phyloP scores from a whole-genome alignment of 2,113 vertebrate species.

The Melozone crissalis region DNA sequence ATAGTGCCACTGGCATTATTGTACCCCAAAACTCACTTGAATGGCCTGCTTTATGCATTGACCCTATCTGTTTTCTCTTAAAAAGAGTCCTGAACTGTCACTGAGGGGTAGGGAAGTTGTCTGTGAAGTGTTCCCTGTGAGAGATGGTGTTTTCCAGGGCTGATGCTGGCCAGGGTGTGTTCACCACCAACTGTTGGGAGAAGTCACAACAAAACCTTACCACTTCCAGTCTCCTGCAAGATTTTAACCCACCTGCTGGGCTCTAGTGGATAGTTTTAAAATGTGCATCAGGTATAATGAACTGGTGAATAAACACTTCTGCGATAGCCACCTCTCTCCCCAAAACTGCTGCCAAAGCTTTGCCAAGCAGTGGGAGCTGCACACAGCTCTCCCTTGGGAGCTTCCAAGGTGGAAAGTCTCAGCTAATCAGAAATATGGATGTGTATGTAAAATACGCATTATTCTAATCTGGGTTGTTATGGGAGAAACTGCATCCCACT shows the following conservation, averaged over 20 bases:
- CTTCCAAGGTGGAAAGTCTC: background rate
- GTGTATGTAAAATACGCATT: background rate
- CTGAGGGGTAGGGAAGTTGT: background rate
- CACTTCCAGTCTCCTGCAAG: background rate
- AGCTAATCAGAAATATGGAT: background rate
- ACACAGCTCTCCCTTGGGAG: background rate
- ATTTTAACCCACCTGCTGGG: no score
- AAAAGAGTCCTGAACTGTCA: background rate
- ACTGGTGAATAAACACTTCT: background rate
- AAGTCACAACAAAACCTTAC: background rate
- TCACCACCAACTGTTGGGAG: background rate
- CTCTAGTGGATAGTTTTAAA: background rate
- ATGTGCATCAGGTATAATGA: background rate
- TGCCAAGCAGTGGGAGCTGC: background rate
- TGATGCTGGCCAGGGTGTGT: background rate
- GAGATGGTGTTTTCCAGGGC: background rate
- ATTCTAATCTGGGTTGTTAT: background rate
- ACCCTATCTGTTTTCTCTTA: background rate
- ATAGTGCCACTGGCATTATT: rapidly evolving
- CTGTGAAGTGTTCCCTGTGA: rapidly evolving
- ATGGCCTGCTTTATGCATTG: background rate
- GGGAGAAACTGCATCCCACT: background rate
- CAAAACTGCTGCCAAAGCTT: background rate
- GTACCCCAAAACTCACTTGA: background rate
- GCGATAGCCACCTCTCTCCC: background rate